Conservation (phyloP, 2,888 invertebrate species). For the Chironomus riparius region DNA sequence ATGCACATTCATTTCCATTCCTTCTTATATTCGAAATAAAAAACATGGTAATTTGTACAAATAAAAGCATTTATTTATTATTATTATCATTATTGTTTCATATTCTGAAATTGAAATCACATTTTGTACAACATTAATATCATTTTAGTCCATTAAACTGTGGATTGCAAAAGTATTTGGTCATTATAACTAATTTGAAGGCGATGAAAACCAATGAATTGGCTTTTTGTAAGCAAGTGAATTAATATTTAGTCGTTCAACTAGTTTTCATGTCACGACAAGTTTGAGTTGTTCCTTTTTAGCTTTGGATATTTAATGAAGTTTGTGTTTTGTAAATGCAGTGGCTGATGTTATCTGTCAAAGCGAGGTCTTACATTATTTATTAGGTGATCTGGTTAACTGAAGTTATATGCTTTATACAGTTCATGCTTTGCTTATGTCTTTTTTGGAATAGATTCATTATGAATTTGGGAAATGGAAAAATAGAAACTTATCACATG, state of each 20-base stretch:
- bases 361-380: too few species aligned
- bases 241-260: neutral
- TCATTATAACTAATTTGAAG: neutral
- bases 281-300: too few species aligned
- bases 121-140: neutral
- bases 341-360: too few species aligned
- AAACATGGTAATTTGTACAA: neutral
- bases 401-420: too few species aligned
- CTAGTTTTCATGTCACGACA: neutral
- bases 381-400: too few species aligned
- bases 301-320: too few species aligned
- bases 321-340: too few species aligned
- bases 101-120: neutral
- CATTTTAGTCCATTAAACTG: neutral
- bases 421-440: too few species aligned
- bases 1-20: neutral
- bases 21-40: neutral
- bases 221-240: neutral
- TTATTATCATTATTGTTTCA: neutral
- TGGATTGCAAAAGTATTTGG: neutral
- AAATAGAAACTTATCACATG: too few species aligned
- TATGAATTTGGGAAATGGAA: too few species aligned
- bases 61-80: slow-evolving; percentile 1
- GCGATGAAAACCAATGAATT: neutral
- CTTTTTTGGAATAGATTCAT: too few species aligned